Evolutionary conservation across 2,888 invertebrate species (phyloP), one percentile per base, ranked within the genome.

Genomic region (Phortica magna): DNA sequence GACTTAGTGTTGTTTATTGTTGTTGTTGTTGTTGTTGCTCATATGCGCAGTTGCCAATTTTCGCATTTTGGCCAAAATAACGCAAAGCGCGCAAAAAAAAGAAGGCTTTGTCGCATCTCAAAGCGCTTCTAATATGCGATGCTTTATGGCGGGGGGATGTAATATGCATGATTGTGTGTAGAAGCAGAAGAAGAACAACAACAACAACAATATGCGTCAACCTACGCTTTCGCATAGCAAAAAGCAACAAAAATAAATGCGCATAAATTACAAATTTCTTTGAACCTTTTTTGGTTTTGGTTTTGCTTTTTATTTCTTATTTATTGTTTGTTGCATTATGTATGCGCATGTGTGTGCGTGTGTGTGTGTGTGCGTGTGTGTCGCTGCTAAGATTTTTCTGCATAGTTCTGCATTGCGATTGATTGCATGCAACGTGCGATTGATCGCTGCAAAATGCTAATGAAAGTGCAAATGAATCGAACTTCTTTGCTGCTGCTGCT

Each of bases 21-120:
- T 31, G 31, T 31, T 31, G 31, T 31, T 31, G 31, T 31, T 31
- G n/a, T 41, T 7, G 6, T 61, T n/a, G 19, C n/a, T 42, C 17
- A 68, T 22, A 19, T 73, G 78, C 85, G 41, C 17, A 57, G 81
- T 81, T 83, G 82, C 78, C 82, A 57, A 77, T 74, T 77, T 81
- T 78, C 76, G 64, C 61, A 31, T 31, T 31, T 68, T 22, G 10
- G 10, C 43, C 43, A 22, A 48, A 12, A 48, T 5, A 48, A 9
- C 48, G 10, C 48, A 5, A 48, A 12, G 43, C n/a, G n/a, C n/a
- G n/a, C 31, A 31, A 31, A 31, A 31, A 31, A 31, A 31, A 4
- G 31, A 31, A 31, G 31, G 31, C 31, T 4, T 31, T 31, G 31
- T 31, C 31, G 31, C 31, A 31, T 31, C 31, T 31, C n/a, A 31